These are phyloP conservation scores for Halictus quadricinctus DNA, from an alignment of 2,888 invertebrate species.

Conservation along the genomic window DNA sequence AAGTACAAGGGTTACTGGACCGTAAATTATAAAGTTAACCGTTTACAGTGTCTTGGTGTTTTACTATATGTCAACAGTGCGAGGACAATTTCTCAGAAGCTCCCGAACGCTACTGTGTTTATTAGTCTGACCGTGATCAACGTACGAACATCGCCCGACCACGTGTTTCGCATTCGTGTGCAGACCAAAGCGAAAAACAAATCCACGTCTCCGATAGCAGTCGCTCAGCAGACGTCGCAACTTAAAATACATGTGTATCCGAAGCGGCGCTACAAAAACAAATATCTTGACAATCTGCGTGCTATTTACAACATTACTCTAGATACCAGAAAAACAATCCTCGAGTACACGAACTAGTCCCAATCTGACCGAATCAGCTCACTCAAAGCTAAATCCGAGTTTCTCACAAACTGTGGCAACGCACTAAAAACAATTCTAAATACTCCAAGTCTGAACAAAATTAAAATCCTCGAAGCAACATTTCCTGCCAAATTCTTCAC, in stretches of 20 bases:
- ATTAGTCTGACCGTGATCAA: not conserved
- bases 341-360: not conserved
- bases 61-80: not conserved
- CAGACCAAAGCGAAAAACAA: not conserved
- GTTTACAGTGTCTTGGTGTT: not conserved
- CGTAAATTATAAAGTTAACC: not conserved
- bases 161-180: not conserved
- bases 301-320: not conserved
- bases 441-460: no score
- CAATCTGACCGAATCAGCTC: no score
- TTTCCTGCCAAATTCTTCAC: no score
- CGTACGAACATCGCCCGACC: no score
- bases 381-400: no score
- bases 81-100: not conserved
- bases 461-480: no score
- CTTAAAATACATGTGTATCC: not conserved
- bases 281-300: not conserved
- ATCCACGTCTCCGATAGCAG: not conserved
- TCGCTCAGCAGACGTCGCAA: not conserved
- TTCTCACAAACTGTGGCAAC: no score
- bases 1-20: not conserved
- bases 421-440: no score
- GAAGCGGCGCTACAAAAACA: not conserved
- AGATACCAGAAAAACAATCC: not conserved
- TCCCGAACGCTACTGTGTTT: not conserved